Evolutionary conservation across 30 jellyfish, hydroid and myxozoan species (phyloP).

Genomic region (Cassiopea andromeda): DNA sequence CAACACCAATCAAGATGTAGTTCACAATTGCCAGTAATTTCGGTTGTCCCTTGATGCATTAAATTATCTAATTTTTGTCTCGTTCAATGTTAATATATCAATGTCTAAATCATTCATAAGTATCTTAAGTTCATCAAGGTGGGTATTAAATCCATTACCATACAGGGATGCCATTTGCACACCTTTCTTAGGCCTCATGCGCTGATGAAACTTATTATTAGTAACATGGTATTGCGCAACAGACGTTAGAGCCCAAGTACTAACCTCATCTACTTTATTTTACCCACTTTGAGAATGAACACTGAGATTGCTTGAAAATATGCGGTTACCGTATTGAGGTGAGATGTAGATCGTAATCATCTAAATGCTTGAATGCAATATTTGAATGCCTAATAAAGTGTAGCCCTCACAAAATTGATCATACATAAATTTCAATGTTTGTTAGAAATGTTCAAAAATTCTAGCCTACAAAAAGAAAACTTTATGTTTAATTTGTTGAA

Average conservation of each 20-base stretch:
- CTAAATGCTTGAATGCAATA: not conserved
- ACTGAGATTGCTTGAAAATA: not conserved
- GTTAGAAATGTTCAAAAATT: too few species aligned
- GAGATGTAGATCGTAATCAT: not conserved
- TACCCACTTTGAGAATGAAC: not conserved
- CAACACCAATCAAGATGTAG: not conserved
- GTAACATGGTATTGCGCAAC: not conserved
- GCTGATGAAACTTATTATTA: conserved; percentile 3
- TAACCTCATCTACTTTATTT: not conserved
- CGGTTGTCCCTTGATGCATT: too few species aligned
- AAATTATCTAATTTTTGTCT: not conserved
- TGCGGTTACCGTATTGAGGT: not conserved
- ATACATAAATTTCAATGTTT: too few species aligned
- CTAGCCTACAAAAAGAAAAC: too few species aligned
- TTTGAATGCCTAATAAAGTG: not conserved
- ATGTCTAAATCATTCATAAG: not conserved
- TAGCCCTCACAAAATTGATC: too few species aligned
- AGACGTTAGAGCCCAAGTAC: not conserved
- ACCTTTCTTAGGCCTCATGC: not conserved
- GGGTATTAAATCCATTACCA: not conserved
- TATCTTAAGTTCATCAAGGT: conserved; percentile 5
- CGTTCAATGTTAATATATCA: not conserved
- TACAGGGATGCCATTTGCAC: conserved; percentile 19
- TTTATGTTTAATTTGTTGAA: too few species aligned
- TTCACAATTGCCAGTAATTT: too few species aligned